Evolutionary conservation across 2,113 vertebrate genomes (phyloP).

Genomic region (Ptilonorhynchus violaceus): DNA sequence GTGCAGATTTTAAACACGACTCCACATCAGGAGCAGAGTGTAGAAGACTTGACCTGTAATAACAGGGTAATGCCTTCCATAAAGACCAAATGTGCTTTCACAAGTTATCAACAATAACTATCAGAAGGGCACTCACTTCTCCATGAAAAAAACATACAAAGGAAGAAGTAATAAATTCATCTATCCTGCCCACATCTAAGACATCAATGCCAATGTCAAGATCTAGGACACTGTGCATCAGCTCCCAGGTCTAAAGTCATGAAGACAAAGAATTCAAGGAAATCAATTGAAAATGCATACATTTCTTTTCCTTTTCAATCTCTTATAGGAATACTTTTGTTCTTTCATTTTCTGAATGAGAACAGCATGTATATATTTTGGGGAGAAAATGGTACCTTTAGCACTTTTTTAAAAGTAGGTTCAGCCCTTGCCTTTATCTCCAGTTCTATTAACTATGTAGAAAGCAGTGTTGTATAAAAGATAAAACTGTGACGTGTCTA

Average conservation of each 20-base stretch:
- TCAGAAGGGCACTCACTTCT: not conserved
- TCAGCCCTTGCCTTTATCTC: not conserved
- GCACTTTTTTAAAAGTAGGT: not conserved
- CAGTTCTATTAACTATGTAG: not conserved
- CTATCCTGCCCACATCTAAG: not conserved
- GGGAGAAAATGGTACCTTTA: not conserved
- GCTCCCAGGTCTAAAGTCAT: rapidly evolving
- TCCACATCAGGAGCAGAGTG: not conserved
- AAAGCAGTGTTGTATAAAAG: not conserved
- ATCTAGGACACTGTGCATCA: not conserved
- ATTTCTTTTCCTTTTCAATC: not conserved
- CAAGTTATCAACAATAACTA: not conserved
- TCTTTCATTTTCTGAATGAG: not conserved
- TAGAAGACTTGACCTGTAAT: not conserved
- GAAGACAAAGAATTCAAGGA: not conserved
- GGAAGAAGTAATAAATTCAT: not conserved
- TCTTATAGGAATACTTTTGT: rapidly evolving
- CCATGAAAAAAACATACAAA: not conserved
- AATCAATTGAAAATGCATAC: not conserved
- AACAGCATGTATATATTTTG: not conserved
- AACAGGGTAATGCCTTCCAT: not conserved
- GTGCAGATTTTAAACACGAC: not conserved
- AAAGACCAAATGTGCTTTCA: not conserved
- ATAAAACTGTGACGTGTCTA: not conserved
- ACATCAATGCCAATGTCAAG: not conserved